Conservation (phyloP, 2,888 invertebrate species). For the Allolobophora icterica region DNA sequence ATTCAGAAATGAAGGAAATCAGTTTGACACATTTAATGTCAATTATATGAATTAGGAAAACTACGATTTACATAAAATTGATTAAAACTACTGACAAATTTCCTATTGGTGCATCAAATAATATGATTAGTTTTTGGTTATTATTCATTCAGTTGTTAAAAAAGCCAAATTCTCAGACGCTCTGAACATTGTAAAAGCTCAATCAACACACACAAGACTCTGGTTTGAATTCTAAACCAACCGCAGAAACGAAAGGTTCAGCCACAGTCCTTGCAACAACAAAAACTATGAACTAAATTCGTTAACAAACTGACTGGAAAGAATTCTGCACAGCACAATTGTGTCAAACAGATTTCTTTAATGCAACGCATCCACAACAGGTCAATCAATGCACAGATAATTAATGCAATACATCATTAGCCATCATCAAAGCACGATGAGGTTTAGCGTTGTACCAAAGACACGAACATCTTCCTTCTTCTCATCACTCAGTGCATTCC, state of each 20-base stretch:
- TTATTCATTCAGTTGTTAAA: no score
- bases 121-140: no score
- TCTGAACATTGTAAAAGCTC: no score
- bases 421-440: not conserved
- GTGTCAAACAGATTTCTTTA: not conserved
- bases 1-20: no score
- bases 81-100: no score
- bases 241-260: not conserved
- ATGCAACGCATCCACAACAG: not conserved
- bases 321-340: not conserved
- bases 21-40: no score
- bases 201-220: not conserved
- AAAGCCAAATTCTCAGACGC: no score
- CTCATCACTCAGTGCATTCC: not conserved
- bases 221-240: not conserved
- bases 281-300: not conserved
- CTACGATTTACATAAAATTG: no score
- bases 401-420: not conserved
- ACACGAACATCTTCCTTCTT: conserved; percentile 1
- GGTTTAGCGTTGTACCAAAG: not conserved
- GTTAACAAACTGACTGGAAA: not conserved
- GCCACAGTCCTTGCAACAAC: not conserved
- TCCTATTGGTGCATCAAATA: no score
- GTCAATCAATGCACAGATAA: not conserved
- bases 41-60: no score